These are phyloP conservation scores for Coregonus suidteri DNA, from an alignment of 2,797 vertebrate species.

Conservation along the genomic window DNA sequence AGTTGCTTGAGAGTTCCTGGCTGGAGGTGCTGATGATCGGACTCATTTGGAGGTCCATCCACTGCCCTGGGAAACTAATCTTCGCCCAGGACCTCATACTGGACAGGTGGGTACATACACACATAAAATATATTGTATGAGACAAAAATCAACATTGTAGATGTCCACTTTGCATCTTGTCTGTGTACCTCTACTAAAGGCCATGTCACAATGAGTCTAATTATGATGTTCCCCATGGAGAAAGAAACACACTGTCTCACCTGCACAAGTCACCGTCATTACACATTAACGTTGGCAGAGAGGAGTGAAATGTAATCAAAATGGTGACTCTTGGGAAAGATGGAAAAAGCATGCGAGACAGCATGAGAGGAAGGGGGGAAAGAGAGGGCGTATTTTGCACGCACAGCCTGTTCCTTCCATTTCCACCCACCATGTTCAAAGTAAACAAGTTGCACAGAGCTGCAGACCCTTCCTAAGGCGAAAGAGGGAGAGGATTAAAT, in stretches of 20 bases:
- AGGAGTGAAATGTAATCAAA: slow-evolving; percentile 65
- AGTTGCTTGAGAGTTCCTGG: slow-evolving; percentile 98
- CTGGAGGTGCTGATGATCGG: slow-evolving; percentile 99
- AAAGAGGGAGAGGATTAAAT: slow-evolving; percentile 20
- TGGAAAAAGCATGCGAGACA: slow-evolving; percentile 32
- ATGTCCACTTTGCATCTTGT: slow-evolving; percentile 71
- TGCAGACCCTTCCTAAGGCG: slow-evolving; percentile 13
- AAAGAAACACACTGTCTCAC: slow-evolving; percentile 53
- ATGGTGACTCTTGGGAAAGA: slow-evolving; percentile 53
- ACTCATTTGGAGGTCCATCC: slow-evolving; percentile 95
- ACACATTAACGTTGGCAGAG: slow-evolving; percentile 50
- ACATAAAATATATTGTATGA: background rate
- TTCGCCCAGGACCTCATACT: slow-evolving; percentile 95
- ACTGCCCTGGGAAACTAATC: slow-evolving; percentile 93
- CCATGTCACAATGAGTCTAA: slow-evolving; percentile 51
- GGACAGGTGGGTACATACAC: slow-evolving; percentile 82
- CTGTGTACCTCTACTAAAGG: slow-evolving; percentile 63
- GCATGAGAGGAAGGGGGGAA: slow-evolving; percentile 6
- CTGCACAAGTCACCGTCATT: slow-evolving; percentile 47
- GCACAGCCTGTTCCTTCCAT: slow-evolving; percentile 69
- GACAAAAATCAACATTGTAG: slow-evolving; percentile 56
- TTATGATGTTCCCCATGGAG: slow-evolving; percentile 61
- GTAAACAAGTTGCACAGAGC: slow-evolving; percentile 62
- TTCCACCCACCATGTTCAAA: slow-evolving; percentile 44
- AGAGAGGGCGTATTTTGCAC: slow-evolving; percentile 56